phyloP scores from a whole-genome alignment of 2,797 vertebrate species.

The Adrianichthys oophorus region DNA sequence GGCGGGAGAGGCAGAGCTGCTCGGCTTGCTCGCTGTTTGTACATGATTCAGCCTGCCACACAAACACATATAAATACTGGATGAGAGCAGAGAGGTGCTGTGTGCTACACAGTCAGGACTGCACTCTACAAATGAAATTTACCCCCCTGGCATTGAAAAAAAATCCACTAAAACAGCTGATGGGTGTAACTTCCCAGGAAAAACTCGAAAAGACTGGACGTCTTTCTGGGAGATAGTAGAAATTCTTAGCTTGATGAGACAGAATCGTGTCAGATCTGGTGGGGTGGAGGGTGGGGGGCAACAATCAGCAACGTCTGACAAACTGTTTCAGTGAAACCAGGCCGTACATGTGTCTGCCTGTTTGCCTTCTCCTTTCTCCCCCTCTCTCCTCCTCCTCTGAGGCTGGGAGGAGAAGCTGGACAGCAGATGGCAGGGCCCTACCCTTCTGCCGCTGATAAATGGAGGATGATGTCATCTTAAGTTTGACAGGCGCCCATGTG shows the following conservation, averaged over 20 bases:
- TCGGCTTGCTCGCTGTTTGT: slow-evolving; percentile 94
- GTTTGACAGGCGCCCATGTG: slow-evolving; percentile 85
- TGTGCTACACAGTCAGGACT: slow-evolving; percentile 51
- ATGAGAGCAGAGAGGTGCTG: slow-evolving; percentile 85
- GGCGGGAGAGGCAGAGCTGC: slow-evolving; percentile 63
- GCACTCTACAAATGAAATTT: slow-evolving; percentile 61
- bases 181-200: slow-evolving; percentile 33
- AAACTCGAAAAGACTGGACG: slow-evolving; percentile 23
- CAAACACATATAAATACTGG: slow-evolving; percentile 95
- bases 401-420: slow-evolving; percentile 72
- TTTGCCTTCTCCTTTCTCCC: slow-evolving; percentile 36
- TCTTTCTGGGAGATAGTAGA: slow-evolving; percentile 39
- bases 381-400: slow-evolving; percentile 62
- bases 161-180: slow-evolving; percentile 61
- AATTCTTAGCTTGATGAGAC: slow-evolving; percentile 51
- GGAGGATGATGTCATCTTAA: slow-evolving; percentile 96
- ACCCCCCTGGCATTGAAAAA: slow-evolving; percentile 37
- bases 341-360: slow-evolving; percentile 73
- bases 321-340: slow-evolving; percentile 83
- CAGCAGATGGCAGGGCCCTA: slow-evolving; percentile 92
- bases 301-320: slow-evolving; percentile 66
- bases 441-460: slow-evolving; percentile 90
- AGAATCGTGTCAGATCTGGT: slow-evolving; percentile 63
- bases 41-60: slow-evolving; percentile 96
- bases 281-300: slow-evolving; percentile 26